Base-by-base conservation (phyloP, 2,797 vertebrate genomes). In the Delichon dasypus region DNA sequence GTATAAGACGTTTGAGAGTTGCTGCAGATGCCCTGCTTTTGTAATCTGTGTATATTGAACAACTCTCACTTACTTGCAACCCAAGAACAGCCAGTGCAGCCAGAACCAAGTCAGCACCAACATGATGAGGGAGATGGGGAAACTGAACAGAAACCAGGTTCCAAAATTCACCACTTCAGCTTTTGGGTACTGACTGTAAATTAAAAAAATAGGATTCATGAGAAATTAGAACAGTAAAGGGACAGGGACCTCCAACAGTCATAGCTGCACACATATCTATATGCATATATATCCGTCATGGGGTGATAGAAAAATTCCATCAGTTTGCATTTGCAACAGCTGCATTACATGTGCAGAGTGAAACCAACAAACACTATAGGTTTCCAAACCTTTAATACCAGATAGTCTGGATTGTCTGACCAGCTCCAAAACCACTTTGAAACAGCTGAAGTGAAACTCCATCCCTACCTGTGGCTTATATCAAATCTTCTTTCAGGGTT, bases 131-230 rank as follows among this genome's bases (percentile, higher is more conserved):
- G 99, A 99, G 65, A 99, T 98, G 68, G 99, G 99, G 79, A 99
- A 98, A 92, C 99, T 99, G 98, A 99, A 99, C 96, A 99, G 98
- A 97, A 99, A 99, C 99, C 99, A 99, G 4, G 99, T 99, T 67
- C 99, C 99, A 19, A 99, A 99, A 98, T 99, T 99, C 84, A 99
- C 99, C 90, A 99, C 98, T 70, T 99, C 98, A 3, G 99, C 99
- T 7, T 98, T 98, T 4, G 99, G 99, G 58, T 99, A 99, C 60
- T 99, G 99, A 73, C 99, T 99, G 96, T 27, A 94, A 87, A 64
- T 71, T 23, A 45, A 88, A 90, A 85, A 83, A 83, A 81, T 11
- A 95, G 6, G 16, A 26, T 45, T 34, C 26, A 65, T 11, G 54
- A 81, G 36, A 36, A 22, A 13, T 77, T 57, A 88, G 71, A 60